Evolutionary conservation across 2,113 vertebrate genomes (phyloP), one percentile per base, ranked within the genome.

Genomic region (Connochaetes taurinus): DNA sequence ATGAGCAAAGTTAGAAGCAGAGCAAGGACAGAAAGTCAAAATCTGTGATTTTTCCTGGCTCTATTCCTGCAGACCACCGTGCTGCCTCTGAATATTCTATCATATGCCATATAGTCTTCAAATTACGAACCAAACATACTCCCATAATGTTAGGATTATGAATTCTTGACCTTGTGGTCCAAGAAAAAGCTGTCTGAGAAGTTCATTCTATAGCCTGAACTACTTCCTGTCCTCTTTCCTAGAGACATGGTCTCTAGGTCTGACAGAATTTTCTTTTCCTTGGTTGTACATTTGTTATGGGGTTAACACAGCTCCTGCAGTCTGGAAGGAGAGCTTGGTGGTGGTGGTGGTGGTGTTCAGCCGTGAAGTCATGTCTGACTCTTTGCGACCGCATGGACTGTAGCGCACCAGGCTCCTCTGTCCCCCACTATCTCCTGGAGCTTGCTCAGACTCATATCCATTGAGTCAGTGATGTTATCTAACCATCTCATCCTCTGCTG

Each of bases 121-220:
- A 64, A 83, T 31, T 47, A 91, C 53, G 27, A 89, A 45, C n/a
- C 10, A 60, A 80, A 58, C 58, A 53, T 36, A 43, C 27, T 95
- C n/a, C 60, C 60, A 57, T 53, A 29, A 55, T 6, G 45, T 50
- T 85, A 84, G 90, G 62, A 89, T 87, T 82, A 87, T 53, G 96
- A 84, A 33, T 52, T 87, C 76, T 57, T 95, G 87, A 80, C 45
- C 50, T 86, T 55, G 80, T 33, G 43, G 55, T 95, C 84, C 31
- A 90, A 96, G 86, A 90, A 93, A 95, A 97, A 76, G 55, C 58
- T 80, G 33, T 58, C 40, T 60, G 82, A 97, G 87, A 95, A 88
- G 87, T 67, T 83, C 62, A 25, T 17, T 43, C 53, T 90, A 11
- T 13, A 58, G 62, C 25, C 78, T 87, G 64, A 95, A 16, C 31